Conservation (phyloP, 1,140 invertebrate genomes). For the Trachymyrmex cornetzi region DNA sequence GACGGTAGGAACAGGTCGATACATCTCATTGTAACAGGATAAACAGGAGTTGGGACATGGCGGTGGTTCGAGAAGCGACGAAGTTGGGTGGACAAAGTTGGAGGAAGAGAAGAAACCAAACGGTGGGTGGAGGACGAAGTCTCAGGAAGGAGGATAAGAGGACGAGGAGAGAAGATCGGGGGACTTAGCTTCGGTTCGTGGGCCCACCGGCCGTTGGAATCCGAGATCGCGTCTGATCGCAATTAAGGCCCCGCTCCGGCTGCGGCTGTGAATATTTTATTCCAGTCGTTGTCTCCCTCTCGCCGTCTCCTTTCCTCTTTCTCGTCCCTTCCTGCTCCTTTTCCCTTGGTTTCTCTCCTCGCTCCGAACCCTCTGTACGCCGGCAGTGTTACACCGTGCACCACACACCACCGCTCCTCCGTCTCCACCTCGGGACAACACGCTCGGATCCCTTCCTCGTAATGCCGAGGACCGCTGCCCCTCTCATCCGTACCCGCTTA, state of each 20-base stretch:
- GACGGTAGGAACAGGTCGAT: slow-evolving; percentile 83
- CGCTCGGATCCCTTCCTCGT: slow-evolving; percentile 49
- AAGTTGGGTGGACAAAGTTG: slow-evolving; percentile 6
- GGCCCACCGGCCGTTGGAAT: slow-evolving; percentile 81
- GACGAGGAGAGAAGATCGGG: slow-evolving; percentile 42
- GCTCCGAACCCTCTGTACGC: slow-evolving; percentile 49
- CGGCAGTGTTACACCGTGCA: slow-evolving; percentile 71
- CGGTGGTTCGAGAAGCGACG: slow-evolving; percentile 63
- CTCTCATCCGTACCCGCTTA: not conserved
- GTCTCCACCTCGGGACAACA: slow-evolving; percentile 48
- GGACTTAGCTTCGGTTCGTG: slow-evolving; percentile 76
- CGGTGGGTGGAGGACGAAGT: slow-evolving; percentile 38
- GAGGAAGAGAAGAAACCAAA: slow-evolving; percentile 31
- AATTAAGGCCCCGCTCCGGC: slow-evolving; percentile 84
- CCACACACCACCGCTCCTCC: slow-evolving; percentile 61
- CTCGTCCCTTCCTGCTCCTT: slow-evolving; percentile 6
- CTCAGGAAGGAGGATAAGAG: slow-evolving; percentile 53
- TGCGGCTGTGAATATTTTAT: slow-evolving; percentile 82
- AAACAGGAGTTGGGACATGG: slow-evolving; percentile 85
- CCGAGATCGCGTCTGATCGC: slow-evolving; percentile 85
- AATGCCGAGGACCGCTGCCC: slow-evolving; percentile 63
- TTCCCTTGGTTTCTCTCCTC: not conserved
- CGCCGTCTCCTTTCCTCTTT: slow-evolving; percentile 33
- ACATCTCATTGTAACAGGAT: slow-evolving; percentile 86
- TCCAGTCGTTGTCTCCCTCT: slow-evolving; percentile 66